A percentile compares a stretch with the other conserved stretches of the same genome.
phyloP scores from a whole-genome alignment of 2,888 invertebrate genomes.

The Pristionchus arcanus region DNA sequence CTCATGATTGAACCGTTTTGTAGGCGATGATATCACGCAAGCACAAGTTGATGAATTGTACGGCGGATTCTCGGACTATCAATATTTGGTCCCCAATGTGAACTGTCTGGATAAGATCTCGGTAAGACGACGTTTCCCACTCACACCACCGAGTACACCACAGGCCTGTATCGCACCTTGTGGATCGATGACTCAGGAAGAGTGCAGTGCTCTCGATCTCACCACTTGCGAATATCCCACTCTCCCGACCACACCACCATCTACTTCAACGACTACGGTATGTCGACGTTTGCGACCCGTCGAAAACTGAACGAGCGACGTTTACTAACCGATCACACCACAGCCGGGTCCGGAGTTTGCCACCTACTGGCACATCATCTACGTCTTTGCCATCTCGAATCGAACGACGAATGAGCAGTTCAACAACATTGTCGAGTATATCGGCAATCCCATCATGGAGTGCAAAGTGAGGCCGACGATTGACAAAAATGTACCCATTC shows the following conservation, averaged over 20 bases:
- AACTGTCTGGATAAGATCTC: conserved; percentile 59
- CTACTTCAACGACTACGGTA: conserved; percentile 56
- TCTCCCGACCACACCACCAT: conserved; percentile 50
- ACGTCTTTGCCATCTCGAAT: conserved; percentile 68
- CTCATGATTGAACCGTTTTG: not conserved
- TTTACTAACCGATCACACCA: not conserved
- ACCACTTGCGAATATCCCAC: conserved; percentile 53
- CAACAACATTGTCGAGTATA: conserved; percentile 61
- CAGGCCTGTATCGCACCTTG: conserved; percentile 59
- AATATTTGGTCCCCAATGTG: conserved; percentile 57
- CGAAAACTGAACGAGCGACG: not conserved
- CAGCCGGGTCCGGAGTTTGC: conserved; percentile 16
- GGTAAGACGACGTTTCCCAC: conserved; percentile 42
- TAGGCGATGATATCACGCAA: conserved; percentile 48
- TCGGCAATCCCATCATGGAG: conserved; percentile 63
- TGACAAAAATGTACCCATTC: conserved; percentile 22
- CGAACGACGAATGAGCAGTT: conserved; percentile 63
- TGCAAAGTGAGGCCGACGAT: conserved; percentile 59
- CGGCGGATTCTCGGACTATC: not conserved
- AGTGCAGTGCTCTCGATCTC: conserved; percentile 5
- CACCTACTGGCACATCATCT: conserved; percentile 66
- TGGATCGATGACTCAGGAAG: not conserved
- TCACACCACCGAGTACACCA: conserved; percentile 15
- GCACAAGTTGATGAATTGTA: conserved; percentile 17
- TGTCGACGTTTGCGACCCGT: not conserved